phyloP scores from a whole-genome alignment of 2,797 vertebrate genomes.

The Hydrocynus forskahlii region DNA sequence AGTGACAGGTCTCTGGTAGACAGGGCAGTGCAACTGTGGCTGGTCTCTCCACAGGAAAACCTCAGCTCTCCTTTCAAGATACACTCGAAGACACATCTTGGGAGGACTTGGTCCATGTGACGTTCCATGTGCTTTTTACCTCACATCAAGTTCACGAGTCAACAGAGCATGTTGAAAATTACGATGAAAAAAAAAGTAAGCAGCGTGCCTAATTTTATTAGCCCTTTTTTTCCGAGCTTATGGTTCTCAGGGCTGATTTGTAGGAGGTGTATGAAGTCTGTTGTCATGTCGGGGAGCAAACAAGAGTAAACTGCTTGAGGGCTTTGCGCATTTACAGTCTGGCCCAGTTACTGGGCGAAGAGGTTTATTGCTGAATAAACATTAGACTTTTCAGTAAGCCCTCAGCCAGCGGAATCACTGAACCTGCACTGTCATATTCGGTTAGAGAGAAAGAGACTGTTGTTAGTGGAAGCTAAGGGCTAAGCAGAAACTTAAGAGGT shows the following conservation, averaged over 20 bases:
- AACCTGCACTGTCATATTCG: conserved; percentile 52
- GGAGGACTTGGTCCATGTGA: background rate
- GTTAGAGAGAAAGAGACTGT: conserved; percentile 37
- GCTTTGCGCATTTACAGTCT: conserved; percentile 32
- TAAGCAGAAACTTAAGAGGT: conserved; percentile 39
- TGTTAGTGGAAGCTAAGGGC: conserved; percentile 36
- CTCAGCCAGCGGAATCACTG: conserved; percentile 48
- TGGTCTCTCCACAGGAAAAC: conserved; percentile 41
- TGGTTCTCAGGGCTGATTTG: conserved; percentile 6
- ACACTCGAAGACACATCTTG: conserved; percentile 20
- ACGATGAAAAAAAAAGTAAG: background rate
- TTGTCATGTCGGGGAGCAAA: conserved; percentile 22
- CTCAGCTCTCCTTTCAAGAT: conserved; percentile 34
- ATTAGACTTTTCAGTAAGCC: conserved; percentile 40
- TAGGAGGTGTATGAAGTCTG: conserved; percentile 29
- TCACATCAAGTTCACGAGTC: background rate
- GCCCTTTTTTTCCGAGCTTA: background rate
- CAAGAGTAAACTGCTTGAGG: conserved; percentile 24
- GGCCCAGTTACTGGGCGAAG: conserved; percentile 43
- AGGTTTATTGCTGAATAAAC: conserved; percentile 55
- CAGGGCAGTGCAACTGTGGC: conserved; percentile 43
- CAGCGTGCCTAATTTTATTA: conserved; percentile 1
- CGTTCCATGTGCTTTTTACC: background rate
- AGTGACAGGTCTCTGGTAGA: conserved; percentile 34
- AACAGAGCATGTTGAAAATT: background rate